Base-by-base conservation (phyloP, 1,140 invertebrate genomes). In the Hormaphis cornu region DNA sequence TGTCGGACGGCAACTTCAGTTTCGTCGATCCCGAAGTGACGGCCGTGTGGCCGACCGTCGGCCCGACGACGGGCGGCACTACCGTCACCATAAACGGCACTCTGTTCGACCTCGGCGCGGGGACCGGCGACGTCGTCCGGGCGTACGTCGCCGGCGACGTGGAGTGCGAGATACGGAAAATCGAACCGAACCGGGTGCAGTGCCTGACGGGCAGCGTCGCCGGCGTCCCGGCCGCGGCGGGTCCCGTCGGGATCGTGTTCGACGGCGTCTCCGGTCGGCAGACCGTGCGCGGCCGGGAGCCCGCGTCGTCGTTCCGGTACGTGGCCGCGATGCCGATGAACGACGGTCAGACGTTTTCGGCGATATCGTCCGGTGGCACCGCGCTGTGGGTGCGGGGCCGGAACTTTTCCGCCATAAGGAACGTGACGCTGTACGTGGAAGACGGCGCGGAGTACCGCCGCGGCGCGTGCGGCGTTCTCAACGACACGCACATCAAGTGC, bases 291-390 rank as follows among this genome's bases (percentile, higher is more conserved):
- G 10, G 35, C 14, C 10, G n/a, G n/a, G n/a, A n/a, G n/a, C 4
- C 10, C 5, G 35, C n/a, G n/a, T n/a, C n/a, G n/a, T n/a, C n/a
- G 10, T 37, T 37, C 96, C 76, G 94, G 93, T 79, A 94, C 94
- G 0, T 97, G 94, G 95, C 88, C 90, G 69, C 92, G 91, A 75
- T 93, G 95, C 0, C 82, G 90, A 80, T 97, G 26, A 96, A 94
- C 78, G 91, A 97, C 1, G 10, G 10, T n/a, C 40, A 42, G 16
- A 42, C 40, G 40, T 42, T n/a, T n/a, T 42, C 40, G 8, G 4
- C 40, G 40, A n/a, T 2, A n/a, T 42, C 10, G 12, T 42, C 40
- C 8, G 40, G 40, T 16, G 16, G 16, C 40, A 10, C 10, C 6
- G 16, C 4, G 1, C 10, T 42, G 1, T n/a, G 8, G 16, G 40